Base-by-base conservation (phyloP, 1,140 invertebrate genomes). In the Microplitis demolitor region DNA sequence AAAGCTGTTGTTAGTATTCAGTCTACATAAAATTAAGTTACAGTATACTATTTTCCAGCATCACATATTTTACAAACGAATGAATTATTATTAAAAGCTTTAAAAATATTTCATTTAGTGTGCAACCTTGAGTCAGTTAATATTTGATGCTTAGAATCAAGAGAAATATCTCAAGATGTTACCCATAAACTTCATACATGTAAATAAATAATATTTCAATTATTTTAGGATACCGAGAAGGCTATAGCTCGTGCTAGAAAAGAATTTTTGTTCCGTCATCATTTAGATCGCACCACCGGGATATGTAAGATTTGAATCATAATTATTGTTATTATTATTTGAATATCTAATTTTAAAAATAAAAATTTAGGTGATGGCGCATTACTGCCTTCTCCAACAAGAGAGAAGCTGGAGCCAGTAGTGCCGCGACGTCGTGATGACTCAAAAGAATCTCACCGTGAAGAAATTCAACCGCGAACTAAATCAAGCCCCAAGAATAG, bases 351-450 rank as follows among this genome's bases (percentile, higher is more conserved):
- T 60, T 4, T 33, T 60, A n/a, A 35, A 60, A 14, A 53, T 45
- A 69, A 62, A 69, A 35, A 24, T 24, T 53, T 14, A 85, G 90
- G 88, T 69, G 89, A 90, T 76, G 89, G 89, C 64, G 90, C 89
- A 70, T 79, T 90, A 66, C 79, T 92, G 81, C 89, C 91, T 75
- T 92, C 91, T 80, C 91, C 91, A 60, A 92, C 91, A 76, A 88
- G 91, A 78, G 91, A 92, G 83, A 92, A 92, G 83, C 82, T 92
- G 75, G 91, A 92, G 88, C 91, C 91, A 71, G 91, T 90, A 73
- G 89, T 91, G 79, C 89, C 91, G 74, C 89, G 90, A 72, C 90
- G 90, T 74, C 90, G 91, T 53, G 91, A 92, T 58, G 91, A 91
- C 69, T 81, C 85, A 37, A 84, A 84, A 72, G 83, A 85, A 54